Percentiles rank a stretch among this genome's conserved stretches.
phyloP scores from a whole-genome alignment of 2,888 invertebrate species.

The Drosophila greeni region DNA sequence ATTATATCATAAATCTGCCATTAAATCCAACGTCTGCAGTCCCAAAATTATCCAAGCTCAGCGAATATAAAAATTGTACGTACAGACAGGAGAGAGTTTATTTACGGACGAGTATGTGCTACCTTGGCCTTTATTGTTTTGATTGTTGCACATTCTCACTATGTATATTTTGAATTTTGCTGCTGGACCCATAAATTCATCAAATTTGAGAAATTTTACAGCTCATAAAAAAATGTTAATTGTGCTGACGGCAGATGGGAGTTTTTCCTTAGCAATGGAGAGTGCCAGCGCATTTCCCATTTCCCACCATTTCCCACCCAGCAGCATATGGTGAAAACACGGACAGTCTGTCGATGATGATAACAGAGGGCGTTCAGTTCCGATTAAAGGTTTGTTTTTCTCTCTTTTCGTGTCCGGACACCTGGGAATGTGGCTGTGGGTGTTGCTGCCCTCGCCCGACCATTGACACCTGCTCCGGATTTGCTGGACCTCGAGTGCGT shows the following conservation, averaged over 20 bases:
- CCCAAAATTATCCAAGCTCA: constrained; percentile 3
- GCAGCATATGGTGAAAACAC: constrained; percentile 32
- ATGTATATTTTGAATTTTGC: constrained; percentile 24
- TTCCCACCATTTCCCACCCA: constrained; percentile 12
- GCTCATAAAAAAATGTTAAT: constrained; percentile 66
- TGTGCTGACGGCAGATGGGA: constrained; percentile 50
- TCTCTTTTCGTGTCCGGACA: constrained; percentile 2
- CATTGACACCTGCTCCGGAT: constrained; percentile 30
- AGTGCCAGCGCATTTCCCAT: constrained; percentile 25
- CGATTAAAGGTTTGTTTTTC: constrained; percentile 34
- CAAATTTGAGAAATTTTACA: constrained; percentile 71
- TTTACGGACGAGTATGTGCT: constrained; percentile 3
- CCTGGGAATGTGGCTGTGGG: constrained; percentile 23
- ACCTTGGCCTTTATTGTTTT: constrained; percentile 44
- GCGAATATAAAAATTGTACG: constrained; percentile 2
- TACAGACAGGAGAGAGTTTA: constrained; percentile 1
- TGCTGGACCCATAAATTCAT: constrained; percentile 61
- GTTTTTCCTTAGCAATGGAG: constrained; percentile 26
- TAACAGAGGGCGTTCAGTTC: constrained; percentile 41
- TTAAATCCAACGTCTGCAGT: not conserved
- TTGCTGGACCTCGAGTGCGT: constrained; percentile 13
- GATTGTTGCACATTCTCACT: constrained; percentile 44
- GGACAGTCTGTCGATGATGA: constrained; percentile 19
- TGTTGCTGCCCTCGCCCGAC: constrained; percentile 15
- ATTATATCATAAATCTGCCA: constrained; percentile 6